These are phyloP conservation scores for Callospermophilus lateralis DNA, from an alignment of 2,113 vertebrate species.

Conservation along the genomic window DNA sequence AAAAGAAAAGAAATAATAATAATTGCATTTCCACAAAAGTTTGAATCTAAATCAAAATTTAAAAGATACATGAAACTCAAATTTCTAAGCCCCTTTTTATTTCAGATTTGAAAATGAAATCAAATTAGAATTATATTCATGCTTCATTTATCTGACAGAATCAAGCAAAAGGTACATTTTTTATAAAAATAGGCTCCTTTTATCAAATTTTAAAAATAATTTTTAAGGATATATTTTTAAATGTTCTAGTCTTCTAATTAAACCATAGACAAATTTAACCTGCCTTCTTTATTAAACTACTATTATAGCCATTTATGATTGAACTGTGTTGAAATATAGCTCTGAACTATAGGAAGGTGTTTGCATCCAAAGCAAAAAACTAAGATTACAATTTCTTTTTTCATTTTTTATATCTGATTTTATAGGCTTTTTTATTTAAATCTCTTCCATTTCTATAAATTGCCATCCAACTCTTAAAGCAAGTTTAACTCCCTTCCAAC, in stretches of 20 bases:
- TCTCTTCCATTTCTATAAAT: neutral
- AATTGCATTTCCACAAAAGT: conserved; percentile 31
- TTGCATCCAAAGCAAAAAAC: neutral
- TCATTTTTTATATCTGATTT: neutral
- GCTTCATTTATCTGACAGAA: neutral
- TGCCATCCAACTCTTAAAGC: neutral
- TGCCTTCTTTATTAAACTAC: neutral
- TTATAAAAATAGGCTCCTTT: neutral
- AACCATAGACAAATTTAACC: neutral
- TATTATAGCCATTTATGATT: neutral
- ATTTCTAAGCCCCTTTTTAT: neutral
- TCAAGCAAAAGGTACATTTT: neutral
- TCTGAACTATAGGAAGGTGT: neutral
- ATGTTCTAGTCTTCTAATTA: neutral
- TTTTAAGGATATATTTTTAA: neutral
- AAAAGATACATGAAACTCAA: neutral
- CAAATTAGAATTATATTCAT: neutral
- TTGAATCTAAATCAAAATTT: conserved; percentile 32
- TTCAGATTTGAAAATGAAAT: neutral
- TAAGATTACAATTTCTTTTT: conserved; percentile 30
- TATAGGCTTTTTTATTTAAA: neutral
- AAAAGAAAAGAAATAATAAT: no score
- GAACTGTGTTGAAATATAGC: neutral
- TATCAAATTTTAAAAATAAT: conserved; percentile 9
- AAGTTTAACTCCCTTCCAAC: neutral